Conservation (phyloP, 2,113 vertebrate species). For the Campylomormyrus tamandua region DNA sequence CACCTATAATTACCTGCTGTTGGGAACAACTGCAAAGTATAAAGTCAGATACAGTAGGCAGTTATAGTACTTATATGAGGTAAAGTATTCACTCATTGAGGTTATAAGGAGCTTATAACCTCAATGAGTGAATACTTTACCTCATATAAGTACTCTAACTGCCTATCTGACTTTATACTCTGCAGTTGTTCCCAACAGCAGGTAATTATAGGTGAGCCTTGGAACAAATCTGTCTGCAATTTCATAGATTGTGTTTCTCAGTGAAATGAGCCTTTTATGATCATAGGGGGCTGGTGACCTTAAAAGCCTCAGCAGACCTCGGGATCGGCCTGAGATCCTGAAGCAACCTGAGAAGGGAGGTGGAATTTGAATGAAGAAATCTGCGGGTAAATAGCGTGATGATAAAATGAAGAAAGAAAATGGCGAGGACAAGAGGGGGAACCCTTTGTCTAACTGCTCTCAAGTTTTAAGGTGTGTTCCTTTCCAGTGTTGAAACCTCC, state of each 20-base stretch:
- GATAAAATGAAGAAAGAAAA: not conserved
- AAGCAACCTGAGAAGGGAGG: conserved; percentile 27
- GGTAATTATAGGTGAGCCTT: conserved; percentile 30
- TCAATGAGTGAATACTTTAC: conserved; percentile 18
- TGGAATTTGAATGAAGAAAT: conserved; percentile 25
- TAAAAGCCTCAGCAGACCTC: conserved; percentile 28
- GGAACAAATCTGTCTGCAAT: conserved; percentile 25
- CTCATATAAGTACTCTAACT: conserved; percentile 4
- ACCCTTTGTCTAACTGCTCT: not conserved
- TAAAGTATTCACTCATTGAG: no score
- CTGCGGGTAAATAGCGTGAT: conserved; percentile 12
- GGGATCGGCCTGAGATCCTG: conserved; percentile 9
- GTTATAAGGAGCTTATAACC: conserved; percentile 8
- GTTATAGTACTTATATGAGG: no score
- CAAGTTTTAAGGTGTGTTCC: not conserved
- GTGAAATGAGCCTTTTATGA: conserved; percentile 31
- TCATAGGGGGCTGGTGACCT: conserved; percentile 26
- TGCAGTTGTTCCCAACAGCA: conserved; percentile 18
- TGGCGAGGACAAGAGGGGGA: not conserved
- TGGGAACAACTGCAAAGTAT: no score
- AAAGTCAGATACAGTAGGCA: no score
- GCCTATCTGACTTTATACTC: not conserved
- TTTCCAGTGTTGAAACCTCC: not conserved
- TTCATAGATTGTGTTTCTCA: conserved; percentile 29
- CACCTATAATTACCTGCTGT: no score